Evolutionary conservation across 2,797 vertebrate genomes (phyloP).

Genomic region (Megalops cyprinoides): DNA sequence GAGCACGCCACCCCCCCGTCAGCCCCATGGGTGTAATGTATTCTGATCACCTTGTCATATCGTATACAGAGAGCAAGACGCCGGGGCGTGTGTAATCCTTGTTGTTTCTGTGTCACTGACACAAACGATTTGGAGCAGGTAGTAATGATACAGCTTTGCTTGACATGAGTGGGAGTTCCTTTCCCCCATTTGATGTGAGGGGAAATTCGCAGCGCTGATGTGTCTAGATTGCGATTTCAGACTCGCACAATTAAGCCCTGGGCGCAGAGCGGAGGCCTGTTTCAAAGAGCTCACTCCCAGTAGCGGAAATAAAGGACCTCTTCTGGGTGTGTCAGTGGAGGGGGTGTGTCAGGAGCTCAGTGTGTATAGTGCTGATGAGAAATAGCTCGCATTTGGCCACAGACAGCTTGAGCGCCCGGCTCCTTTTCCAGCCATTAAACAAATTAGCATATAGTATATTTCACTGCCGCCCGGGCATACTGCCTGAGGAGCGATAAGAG

Average conservation of each 20-base stretch:
- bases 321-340: background rate
- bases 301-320: background rate
- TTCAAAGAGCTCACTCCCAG: background rate
- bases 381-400: background rate
- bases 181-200: background rate
- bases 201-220: background rate
- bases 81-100: background rate
- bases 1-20: background rate
- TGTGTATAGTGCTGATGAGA: background rate
- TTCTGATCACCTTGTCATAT: background rate
- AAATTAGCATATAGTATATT: slow-evolving; percentile 20
- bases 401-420: slow-evolving; percentile 4
- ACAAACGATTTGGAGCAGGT: background rate
- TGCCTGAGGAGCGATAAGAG: slow-evolving; percentile 19
- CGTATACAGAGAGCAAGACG: background rate
- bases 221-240: background rate
- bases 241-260: slow-evolving; percentile 5
- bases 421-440: slow-evolving; percentile 15
- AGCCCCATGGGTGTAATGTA: background rate
- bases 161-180: background rate
- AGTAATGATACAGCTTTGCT: background rate
- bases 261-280: background rate
- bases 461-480: background rate
- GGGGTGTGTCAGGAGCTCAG: background rate
- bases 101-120: background rate